phyloP scores from a whole-genome alignment of 2,113 vertebrate species.

The Xiphophorus couchianus region DNA sequence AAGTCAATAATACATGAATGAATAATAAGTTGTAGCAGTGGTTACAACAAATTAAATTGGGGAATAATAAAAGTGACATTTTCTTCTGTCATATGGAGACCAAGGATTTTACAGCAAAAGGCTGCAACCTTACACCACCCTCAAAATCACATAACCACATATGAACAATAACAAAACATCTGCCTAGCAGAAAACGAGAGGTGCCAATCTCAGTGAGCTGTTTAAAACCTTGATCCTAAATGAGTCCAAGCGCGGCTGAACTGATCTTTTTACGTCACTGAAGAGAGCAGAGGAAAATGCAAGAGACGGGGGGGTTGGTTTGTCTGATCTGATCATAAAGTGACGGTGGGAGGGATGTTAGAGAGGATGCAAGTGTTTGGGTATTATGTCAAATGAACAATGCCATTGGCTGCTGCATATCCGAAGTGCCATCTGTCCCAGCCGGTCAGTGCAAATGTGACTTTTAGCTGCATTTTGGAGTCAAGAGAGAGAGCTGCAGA shows the following conservation, averaged over 20 bases:
- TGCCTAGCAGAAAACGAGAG: slow-evolving; percentile 45
- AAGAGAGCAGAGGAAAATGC: slow-evolving; percentile 20
- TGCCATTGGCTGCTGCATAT: slow-evolving; percentile 56
- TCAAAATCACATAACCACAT: slow-evolving; percentile 50
- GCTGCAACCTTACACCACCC: slow-evolving; percentile 40
- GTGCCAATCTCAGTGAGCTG: slow-evolving; percentile 39
- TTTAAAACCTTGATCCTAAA: slow-evolving; percentile 50
- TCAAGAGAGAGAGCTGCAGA: not conserved
- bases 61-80: slow-evolving; percentile 14
- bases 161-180: slow-evolving; percentile 53
- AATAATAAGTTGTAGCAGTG: no score
- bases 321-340: slow-evolving; percentile 59
- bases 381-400: slow-evolving; percentile 77
- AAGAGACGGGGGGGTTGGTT: slow-evolving; percentile 15
- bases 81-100: slow-evolving; percentile 28
- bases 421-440: slow-evolving; percentile 66
- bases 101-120: slow-evolving; percentile 57
- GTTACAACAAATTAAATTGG: not conserved
- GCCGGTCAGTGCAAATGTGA: slow-evolving; percentile 42
- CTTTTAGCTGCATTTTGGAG: slow-evolving; percentile 19
- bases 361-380: slow-evolving; percentile 56
- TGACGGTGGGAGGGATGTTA: slow-evolving; percentile 40
- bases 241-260: slow-evolving; percentile 27
- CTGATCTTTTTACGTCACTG: slow-evolving; percentile 54
- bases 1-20: not conserved